phyloP scores from a whole-genome alignment of 2,113 vertebrate species.

The Macquaria ambigua region DNA sequence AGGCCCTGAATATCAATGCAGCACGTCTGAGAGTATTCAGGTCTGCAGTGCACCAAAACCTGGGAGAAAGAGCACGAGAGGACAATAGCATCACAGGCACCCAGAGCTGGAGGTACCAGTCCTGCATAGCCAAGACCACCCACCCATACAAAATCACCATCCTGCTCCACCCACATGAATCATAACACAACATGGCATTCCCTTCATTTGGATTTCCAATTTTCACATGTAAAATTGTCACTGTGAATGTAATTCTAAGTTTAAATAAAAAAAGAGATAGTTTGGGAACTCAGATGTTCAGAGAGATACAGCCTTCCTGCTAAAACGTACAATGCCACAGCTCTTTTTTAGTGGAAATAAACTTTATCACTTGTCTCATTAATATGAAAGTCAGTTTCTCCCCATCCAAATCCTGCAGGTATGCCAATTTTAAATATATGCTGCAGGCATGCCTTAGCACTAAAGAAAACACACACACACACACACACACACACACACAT shows the following conservation, averaged over 20 bases:
- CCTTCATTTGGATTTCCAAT: not conserved
- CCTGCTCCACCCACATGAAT: conserved; percentile 6
- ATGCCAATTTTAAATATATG: conserved; percentile 12
- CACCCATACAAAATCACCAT: not conserved
- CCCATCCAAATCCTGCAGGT: conserved; percentile 24
- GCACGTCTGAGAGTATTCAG: conserved; percentile 87
- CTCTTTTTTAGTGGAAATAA: not conserved
- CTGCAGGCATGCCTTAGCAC: conserved; percentile 5
- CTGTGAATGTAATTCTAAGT: not conserved
- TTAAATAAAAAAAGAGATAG: not conserved
- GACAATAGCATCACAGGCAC: conserved; percentile 55
- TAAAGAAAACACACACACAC: conserved; percentile 13
- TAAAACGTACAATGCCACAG: not conserved
- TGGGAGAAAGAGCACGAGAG: conserved; percentile 72
- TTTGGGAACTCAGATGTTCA: not conserved
- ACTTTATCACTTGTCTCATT: not conserved
- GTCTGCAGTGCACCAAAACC: conserved; percentile 97
- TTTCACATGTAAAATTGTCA: not conserved
- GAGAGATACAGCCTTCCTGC: not conserved
- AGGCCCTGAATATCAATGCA: conserved; percentile 95
- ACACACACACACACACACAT: conserved; percentile 17
- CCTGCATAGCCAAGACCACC: conserved; percentile 9
- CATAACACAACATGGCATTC: not conserved
- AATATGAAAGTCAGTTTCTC: conserved; percentile 37
- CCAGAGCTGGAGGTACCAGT: conserved; percentile 28